Evolutionary conservation across 2,888 invertebrate species (phyloP).

Genomic region (Apotomis capreana): DNA sequence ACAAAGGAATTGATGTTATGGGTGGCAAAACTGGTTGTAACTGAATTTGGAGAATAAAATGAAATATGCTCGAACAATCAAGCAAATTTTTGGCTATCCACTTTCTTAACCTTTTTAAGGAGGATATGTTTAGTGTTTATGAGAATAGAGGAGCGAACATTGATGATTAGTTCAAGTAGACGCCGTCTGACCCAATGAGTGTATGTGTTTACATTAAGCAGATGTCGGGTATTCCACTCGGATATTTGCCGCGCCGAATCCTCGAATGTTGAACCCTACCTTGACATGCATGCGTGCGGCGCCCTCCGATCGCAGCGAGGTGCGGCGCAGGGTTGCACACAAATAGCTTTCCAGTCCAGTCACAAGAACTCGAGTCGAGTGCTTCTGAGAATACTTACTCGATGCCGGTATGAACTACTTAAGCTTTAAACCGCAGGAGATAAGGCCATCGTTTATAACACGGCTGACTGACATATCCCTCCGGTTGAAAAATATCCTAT

Average conservation of each 20-base stretch:
- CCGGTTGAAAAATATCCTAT: conserved; percentile 28
- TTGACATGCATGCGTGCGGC: conserved; percentile 78
- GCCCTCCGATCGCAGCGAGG: conserved; percentile 66
- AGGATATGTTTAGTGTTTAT: not conserved
- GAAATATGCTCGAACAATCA: no score
- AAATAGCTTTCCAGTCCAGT: conserved; percentile 77
- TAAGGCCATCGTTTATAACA: conserved; percentile 55
- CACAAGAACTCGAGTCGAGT: conserved; percentile 65
- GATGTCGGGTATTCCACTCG: conserved; percentile 67
- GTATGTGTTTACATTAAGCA: conserved; percentile 70
- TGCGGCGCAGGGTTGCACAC: conserved; percentile 75
- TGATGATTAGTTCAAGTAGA: conserved; percentile 13
- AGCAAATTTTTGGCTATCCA: no score
- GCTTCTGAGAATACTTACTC: conserved; percentile 67
- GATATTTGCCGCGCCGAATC: conserved; percentile 72
- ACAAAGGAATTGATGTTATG: not conserved
- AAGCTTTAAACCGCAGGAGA: conserved; percentile 49
- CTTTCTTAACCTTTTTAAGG: not conserved
- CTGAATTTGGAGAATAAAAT: no score
- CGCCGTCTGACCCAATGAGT: conserved; percentile 66
- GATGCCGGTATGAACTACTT: conserved; percentile 49
- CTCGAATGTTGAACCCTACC: conserved; percentile 83
- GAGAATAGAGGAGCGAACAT: conserved; percentile 1
- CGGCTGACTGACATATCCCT: conserved; percentile 48
- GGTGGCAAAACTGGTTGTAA: no score